Evolutionary conservation across 2,888 invertebrate species (phyloP).

Genomic region (Nowickia ferox): DNA sequence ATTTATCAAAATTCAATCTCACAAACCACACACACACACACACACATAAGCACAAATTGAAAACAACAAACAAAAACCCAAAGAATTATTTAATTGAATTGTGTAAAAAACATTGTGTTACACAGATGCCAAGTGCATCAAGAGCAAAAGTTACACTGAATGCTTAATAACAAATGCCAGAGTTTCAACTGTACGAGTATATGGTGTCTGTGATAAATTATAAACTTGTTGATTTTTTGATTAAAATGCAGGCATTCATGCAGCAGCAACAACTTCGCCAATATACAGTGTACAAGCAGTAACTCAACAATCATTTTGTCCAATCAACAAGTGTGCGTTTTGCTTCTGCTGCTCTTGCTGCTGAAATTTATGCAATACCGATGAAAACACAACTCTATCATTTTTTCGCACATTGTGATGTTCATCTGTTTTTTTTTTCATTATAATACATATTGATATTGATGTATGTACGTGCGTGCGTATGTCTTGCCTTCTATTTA

Average conservation of each 20-base stretch:
- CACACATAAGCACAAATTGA: background rate
- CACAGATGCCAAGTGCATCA: slow-evolving; percentile 6
- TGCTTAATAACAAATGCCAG: slow-evolving; percentile 22
- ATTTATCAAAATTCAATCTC: slow-evolving; percentile 66
- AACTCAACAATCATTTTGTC: slow-evolving; percentile 30
- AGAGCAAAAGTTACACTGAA: background rate
- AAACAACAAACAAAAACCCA: slow-evolving; percentile 9
- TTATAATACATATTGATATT: background rate
- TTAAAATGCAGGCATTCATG: slow-evolving; percentile 56
- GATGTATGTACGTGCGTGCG: background rate
- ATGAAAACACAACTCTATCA: slow-evolving; percentile 48
- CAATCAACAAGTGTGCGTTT: slow-evolving; percentile 62
- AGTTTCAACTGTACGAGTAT: background rate
- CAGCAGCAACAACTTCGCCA: slow-evolving; percentile 18
- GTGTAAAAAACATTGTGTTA: slow-evolving; percentile 1
- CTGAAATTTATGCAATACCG: slow-evolving; percentile 53
- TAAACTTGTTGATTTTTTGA: slow-evolving; percentile 63
- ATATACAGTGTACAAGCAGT: background rate
- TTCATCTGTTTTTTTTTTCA: background rate
- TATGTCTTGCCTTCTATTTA: background rate
- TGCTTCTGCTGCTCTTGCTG: slow-evolving; percentile 12
- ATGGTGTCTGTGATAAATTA: slow-evolving; percentile 26
- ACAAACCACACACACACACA: background rate
- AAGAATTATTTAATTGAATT: slow-evolving; percentile 62
- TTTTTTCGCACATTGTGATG: slow-evolving; percentile 52